Evolutionary conservation across 2,113 vertebrate genomes (phyloP), one percentile per base, ranked within the genome.

Genomic region (Lepus americanus): DNA sequence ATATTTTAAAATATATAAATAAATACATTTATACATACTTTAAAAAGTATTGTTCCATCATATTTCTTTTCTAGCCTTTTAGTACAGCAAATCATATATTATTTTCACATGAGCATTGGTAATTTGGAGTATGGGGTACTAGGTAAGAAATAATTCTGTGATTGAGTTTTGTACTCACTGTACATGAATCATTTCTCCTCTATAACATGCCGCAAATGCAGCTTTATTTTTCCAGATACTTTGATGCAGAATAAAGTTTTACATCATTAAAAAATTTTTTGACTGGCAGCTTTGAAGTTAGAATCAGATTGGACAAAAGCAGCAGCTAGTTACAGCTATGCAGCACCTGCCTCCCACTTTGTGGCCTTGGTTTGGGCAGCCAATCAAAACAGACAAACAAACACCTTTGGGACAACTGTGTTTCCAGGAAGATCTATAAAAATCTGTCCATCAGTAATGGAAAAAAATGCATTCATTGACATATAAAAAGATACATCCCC

Each of bases 161-260:
- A 98, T 98, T 98, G 98, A 98, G 97, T 98, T 98, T 98, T 98
- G 92, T 98, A 98, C 98, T 98, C 96, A 97, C 97, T 96, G 97
- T 97, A 96, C 98, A 98, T 98, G 98, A 97, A 98, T 98, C 98
- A 98, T 97, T 98, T 98, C 98, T 98, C 98, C 98, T 98, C 98
- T 98, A 98, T 98, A 98, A 99, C 98, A 99, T 99, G 99, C 98
- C 98, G 99, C 97, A 98, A 98, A 98, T 98, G 99, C 99, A 99
- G 99, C 99, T 99, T 99, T 99, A 99, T 44, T 98, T 99, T 99
- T 99, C 99, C 99, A 99, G 99, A 99, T 99, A 99, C 99, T 99
- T 99, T 99, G 99, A 98, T 99, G 99, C 99, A 98, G 99, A 99
- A 99, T 98, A 99, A 99, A 99, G 98, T 98, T 98, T 98, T 97